Evolutionary conservation across 2,888 invertebrate genomes (phyloP).

Genomic region (Laothoe populi): DNA sequence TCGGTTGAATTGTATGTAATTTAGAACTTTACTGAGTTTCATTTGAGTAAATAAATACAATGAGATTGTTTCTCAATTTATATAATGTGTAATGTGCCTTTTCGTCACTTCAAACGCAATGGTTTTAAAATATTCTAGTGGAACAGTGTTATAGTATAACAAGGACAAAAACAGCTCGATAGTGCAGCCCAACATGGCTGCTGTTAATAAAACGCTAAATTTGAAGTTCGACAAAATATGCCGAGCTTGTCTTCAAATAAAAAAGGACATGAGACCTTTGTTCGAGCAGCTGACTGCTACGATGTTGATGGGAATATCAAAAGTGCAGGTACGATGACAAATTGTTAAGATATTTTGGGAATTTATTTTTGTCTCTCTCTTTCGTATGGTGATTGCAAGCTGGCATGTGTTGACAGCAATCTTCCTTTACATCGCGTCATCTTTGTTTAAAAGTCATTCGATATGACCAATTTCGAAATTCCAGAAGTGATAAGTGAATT

Average conservation of each 20-base stretch:
- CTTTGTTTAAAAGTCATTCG: constrained; percentile 78
- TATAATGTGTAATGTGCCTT: constrained; percentile 8
- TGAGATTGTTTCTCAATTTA: neutral
- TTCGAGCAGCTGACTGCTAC: constrained; percentile 87
- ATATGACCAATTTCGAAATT: constrained; percentile 61
- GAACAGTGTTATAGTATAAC: constrained; percentile 53
- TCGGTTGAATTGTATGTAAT: constrained; percentile 39
- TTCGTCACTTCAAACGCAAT: neutral
- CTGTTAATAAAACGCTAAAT: constrained; percentile 60
- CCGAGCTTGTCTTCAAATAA: constrained; percentile 86
- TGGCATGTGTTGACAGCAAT: constrained; percentile 55
- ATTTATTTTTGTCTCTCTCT: constrained; percentile 73
- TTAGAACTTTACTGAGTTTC: constrained; percentile 27
- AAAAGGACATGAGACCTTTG: constrained; percentile 87
- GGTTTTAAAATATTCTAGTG: constrained; percentile 32
- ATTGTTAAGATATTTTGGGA: constrained; percentile 69
- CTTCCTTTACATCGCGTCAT: constrained; percentile 72
- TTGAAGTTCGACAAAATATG: constrained; percentile 86
- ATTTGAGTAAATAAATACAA: neutral
- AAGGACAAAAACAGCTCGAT: constrained; percentile 70
- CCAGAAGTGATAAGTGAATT: constrained; percentile 58
- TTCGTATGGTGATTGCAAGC: constrained; percentile 49
- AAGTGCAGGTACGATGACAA: constrained; percentile 83
- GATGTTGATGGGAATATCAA: constrained; percentile 87
- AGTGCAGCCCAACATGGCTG: constrained; percentile 78